Evolutionary conservation across 2,888 invertebrate species (phyloP), one percentile per base, ranked within the genome.

Genomic region (Drosophila kuntzei): DNA sequence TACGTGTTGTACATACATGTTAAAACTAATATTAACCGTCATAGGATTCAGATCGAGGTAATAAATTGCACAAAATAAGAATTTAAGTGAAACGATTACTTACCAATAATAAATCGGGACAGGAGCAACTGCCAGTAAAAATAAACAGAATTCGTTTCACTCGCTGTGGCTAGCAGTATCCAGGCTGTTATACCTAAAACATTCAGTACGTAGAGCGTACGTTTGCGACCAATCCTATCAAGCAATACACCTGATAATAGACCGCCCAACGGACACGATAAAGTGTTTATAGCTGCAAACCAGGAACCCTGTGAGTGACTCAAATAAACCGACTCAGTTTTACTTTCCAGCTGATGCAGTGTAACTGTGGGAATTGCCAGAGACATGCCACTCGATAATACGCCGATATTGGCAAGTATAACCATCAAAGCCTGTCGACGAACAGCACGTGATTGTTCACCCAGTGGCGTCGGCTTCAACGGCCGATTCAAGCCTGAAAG

Each of bases 231-330:
- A 49, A 92, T 85, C 62, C 77, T 90, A 71, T 92, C 92, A 20
- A 92, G 72, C 39, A 92, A 32, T 8, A 89, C 60, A 0, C 90
- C 91, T 6, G 90, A 91, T 6, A 92, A 66, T 0, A 92, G 64
- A 0, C 92, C 92, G 6, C 92, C 92, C 39, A 92, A 57, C 0
- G 92, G 92, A 20, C 90, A 89, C 7, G 91, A 79, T 16, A 92
- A 78, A 1, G 91, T 84, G 43, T 91, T 92, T 5, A 92, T 77
- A 1, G 92, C 90, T 7, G 92, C 92, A 76, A 91, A 92, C 92
- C 92, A 92, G 2, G 92, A 89, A 6, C 87, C 89, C 66, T 92
- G 89, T 2, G 87, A 71, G 0, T 47, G 34, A 7, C 74, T 79
- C n/a, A 92, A 73, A 58, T 88, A 72, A 2, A 90, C 85, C 1